Evolutionary conservation across 1,140 invertebrate species (phyloP).

Genomic region (Danaus plexippus): DNA sequence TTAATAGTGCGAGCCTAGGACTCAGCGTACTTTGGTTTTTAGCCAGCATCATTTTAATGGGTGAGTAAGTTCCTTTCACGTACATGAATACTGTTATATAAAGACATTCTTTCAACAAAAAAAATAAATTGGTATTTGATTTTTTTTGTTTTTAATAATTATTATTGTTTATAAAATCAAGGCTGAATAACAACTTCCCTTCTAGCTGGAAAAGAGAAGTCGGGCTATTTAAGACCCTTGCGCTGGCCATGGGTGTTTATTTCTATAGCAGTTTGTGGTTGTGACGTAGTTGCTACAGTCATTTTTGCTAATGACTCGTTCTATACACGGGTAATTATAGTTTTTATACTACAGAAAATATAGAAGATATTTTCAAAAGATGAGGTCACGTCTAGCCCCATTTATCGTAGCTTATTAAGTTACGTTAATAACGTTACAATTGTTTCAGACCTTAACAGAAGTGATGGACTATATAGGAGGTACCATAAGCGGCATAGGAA

Average conservation of each 20-base stretch:
- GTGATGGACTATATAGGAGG: conserved; percentile 39
- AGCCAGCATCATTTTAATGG: conserved; percentile 33
- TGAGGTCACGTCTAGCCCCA: too few species aligned
- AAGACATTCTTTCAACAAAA: too few species aligned
- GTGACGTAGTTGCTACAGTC: conserved; percentile 41
- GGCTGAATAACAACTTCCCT: not conserved
- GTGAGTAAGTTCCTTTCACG: conserved; percentile 27
- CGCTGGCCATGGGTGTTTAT: conserved; percentile 45
- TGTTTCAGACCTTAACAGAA: conserved; percentile 39
- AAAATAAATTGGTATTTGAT: too few species aligned
- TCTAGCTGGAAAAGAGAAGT: conserved; percentile 35
- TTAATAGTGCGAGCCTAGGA: conserved; percentile 31
- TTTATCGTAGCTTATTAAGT: too few species aligned
- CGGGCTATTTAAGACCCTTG: conserved; percentile 23
- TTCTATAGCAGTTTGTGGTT: conserved; percentile 23
- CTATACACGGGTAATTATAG: conserved; percentile 37
- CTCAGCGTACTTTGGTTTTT: conserved; percentile 34
- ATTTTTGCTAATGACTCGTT: conserved; percentile 49
- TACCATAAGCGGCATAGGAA: conserved; percentile 27
- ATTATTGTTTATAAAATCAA: too few species aligned
- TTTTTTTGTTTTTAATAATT: too few species aligned
- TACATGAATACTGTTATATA: too few species aligned
- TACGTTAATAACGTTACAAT: conserved; percentile 8
- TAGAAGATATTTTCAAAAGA: not conserved
- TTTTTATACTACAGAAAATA: not conserved